These are phyloP conservation scores for Lepidothrix coronata DNA, from an alignment of 2,113 vertebrate genomes.

Conservation along the genomic window DNA sequence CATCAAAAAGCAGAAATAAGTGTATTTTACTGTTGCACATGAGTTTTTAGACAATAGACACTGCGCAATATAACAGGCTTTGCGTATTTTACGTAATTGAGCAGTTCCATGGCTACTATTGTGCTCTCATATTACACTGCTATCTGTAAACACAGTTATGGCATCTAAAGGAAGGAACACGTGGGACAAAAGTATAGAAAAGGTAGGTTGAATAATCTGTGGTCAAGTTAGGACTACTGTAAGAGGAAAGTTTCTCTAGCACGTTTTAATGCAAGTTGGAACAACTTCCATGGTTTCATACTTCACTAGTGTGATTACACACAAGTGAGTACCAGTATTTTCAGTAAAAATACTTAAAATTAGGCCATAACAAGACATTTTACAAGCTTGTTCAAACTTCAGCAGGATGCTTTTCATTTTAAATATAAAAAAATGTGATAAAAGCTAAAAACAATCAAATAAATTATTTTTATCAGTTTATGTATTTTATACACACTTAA, in stretches of 20 bases:
- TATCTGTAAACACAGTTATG: background rate
- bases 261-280: background rate
- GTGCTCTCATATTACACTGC: background rate
- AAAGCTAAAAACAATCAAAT: background rate
- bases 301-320: background rate
- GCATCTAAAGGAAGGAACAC: background rate
- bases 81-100: background rate
- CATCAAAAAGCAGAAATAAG: background rate
- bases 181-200: background rate
- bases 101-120: background rate
- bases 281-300: background rate
- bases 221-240: background rate
- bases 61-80: background rate
- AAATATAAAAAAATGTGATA: background rate
- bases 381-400: background rate
- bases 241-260: background rate
- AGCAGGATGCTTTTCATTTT: background rate
- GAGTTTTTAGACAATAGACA: background rate
- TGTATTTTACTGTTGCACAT: background rate
- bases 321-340: background rate
- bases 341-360: background rate
- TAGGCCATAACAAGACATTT: background rate
- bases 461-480: background rate
- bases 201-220: background rate
- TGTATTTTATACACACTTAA: background rate